Percentiles rank a stretch among this genome's conserved stretches.
Evolutionary conservation across 1,140 invertebrate species (phyloP).

Genomic region (Rhagoletis zephyria): DNA sequence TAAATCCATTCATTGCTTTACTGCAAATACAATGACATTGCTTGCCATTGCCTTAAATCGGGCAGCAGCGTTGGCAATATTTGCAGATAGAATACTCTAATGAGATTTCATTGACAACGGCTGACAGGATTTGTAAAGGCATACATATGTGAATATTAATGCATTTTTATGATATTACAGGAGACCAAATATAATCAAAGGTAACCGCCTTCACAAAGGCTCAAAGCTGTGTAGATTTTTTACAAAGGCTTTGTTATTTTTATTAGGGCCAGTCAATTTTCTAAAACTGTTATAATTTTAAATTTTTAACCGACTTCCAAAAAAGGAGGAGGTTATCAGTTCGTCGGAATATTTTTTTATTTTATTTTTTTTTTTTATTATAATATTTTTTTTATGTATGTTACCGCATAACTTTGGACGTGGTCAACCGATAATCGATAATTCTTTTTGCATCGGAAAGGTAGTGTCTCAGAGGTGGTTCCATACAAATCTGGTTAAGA

Average conservation of each 20-base stretch:
- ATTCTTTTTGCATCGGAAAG: no score
- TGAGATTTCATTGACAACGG: slow-evolving; percentile 31
- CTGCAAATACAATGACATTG: slow-evolving; percentile 17
- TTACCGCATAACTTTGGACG: no score
- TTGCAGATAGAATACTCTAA: slow-evolving; percentile 11
- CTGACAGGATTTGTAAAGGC: not conserved
- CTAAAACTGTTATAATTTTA: no score
- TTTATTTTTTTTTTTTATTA: no score
- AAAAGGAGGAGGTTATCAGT: no score
- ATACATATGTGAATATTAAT: slow-evolving; percentile 26
- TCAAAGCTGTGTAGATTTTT: not conserved
- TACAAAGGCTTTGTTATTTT: no score
- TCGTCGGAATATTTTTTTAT: no score
- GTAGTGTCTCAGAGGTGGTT: no score
- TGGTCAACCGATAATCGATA: no score
- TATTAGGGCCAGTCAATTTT: not conserved
- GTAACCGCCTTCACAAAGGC: not conserved
- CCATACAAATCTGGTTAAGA: no score
- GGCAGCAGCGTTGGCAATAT: not conserved
- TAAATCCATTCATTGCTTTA: not conserved
- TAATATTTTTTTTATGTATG: no score
- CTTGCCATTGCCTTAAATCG: not conserved
- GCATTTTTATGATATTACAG: not conserved
- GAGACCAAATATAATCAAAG: slow-evolving; percentile 29
- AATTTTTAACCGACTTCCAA: no score